phyloP scores from a whole-genome alignment of 2,797 vertebrate species.

The Dendrocincla fuliginosa region DNA sequence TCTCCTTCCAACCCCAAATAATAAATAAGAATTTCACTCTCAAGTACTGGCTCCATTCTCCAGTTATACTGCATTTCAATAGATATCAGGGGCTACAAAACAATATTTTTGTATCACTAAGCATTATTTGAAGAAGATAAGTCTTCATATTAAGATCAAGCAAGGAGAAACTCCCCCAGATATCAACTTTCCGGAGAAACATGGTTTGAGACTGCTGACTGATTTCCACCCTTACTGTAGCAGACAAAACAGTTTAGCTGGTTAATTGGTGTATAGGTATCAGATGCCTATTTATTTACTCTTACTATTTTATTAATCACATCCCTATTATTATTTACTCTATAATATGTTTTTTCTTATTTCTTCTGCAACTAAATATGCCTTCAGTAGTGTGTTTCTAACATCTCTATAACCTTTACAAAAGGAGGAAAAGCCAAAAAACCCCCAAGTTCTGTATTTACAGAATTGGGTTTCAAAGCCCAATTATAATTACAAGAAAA shows the following conservation, averaged over 20 bases:
- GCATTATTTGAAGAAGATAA: neutral
- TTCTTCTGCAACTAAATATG: neutral
- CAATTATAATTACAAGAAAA: slow-evolving; percentile 44
- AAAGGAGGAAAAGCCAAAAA: neutral
- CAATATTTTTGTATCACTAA: neutral
- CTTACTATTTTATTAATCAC: neutral
- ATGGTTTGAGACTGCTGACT: neutral
- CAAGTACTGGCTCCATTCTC: neutral
- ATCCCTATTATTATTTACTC: neutral
- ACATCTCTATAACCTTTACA: neutral
- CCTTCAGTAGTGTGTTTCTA: neutral
- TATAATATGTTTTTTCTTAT: neutral
- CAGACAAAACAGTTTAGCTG: neutral
- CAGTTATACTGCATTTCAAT: neutral
- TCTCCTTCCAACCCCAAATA: neutral
- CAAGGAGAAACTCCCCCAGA: neutral
- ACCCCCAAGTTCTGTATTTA: neutral
- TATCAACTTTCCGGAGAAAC: neutral
- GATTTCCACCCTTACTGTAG: neutral
- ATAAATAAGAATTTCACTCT: neutral
- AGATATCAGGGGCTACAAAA: neutral
- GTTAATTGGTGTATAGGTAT: neutral
- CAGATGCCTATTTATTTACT: neutral
- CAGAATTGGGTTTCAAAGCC: neutral
- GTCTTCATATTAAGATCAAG: neutral